Conservation (phyloP, 2,113 vertebrate species). For the Pachyramphus minor region DNA sequence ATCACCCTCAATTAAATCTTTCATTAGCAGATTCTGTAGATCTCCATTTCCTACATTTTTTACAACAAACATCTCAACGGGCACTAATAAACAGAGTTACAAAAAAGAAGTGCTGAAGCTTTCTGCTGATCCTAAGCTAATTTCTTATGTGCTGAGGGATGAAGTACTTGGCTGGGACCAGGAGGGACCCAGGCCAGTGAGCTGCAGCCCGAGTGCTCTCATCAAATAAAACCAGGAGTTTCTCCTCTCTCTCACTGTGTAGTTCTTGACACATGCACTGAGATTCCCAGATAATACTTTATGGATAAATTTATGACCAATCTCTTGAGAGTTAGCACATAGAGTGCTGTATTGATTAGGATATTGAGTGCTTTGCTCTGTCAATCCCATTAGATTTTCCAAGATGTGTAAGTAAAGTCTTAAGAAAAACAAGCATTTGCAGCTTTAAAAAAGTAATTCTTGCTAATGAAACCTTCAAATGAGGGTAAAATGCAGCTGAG, state of each 20-base stretch:
- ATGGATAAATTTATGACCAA: background rate
- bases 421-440: background rate
- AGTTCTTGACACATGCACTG: background rate
- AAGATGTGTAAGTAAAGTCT: background rate
- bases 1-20: background rate
- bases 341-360: background rate
- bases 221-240: background rate
- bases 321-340: background rate
- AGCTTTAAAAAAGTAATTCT: background rate
- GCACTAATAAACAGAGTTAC: background rate
- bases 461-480: background rate
- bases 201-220: background rate
- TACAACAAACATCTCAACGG: background rate
- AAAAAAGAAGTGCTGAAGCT: background rate
- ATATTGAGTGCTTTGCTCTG: background rate
- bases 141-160: background rate
- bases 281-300: background rate
- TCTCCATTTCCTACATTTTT: background rate
- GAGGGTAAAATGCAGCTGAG: background rate
- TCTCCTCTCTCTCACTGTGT: rapidly evolving
- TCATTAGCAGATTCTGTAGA: background rate
- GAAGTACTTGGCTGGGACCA: background rate
- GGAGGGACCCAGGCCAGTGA: background rate
- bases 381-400: rapidly evolving
- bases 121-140: background rate